Evolutionary conservation across 2,113 vertebrate species (phyloP), one percentile per base, ranked within the genome.

Genomic region (Daphoenositta chrysoptera): DNA sequence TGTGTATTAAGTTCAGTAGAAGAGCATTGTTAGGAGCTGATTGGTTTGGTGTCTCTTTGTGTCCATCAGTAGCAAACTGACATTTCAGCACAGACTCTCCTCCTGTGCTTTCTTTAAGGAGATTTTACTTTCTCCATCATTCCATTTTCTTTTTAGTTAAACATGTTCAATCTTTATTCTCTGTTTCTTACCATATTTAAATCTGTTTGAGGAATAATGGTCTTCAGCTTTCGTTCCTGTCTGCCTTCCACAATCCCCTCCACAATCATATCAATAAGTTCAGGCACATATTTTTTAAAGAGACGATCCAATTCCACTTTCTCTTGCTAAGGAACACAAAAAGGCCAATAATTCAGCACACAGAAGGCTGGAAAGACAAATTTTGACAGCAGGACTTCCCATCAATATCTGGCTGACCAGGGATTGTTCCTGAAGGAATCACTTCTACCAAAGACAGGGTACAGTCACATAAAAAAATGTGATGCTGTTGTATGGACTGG

Each of bases 201-300:
- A 95, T 99, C 99, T 26, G 99, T 99, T 97, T 99, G 99, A 44
- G 98, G 99, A 48, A 99, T 97, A 31, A 99, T 97, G 4, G 98
- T 99, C 97, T 98, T 99, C 91, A 99, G 97, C 88, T 97, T 99
- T 93, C 98, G 92, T n/a, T 97, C 98, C 22, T 98, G 99, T 89
- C 89, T 98, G 13, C 99, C 99, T 3, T 99, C 98, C 61, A 99
- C 97, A 17, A 99, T 90, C 42, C 99, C 99, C 39, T 99, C 99
- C 77, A 99, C 84, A n/a, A 99, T 99, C 99, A 99, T 96, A 26
- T 98, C 98, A 15, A 99, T 98, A 68, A 98, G 98, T 27, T 64
- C 92, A 33, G 98, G 99, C 42, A 99, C 98, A 1, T 99, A 99
- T 85, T 99, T 99, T 72, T 98, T 95, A 97, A 99, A 99, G 35